These are phyloP conservation scores for Rhineura floridana DNA, from an alignment of 2,113 vertebrate genomes.

Conservation along the genomic window DNA sequence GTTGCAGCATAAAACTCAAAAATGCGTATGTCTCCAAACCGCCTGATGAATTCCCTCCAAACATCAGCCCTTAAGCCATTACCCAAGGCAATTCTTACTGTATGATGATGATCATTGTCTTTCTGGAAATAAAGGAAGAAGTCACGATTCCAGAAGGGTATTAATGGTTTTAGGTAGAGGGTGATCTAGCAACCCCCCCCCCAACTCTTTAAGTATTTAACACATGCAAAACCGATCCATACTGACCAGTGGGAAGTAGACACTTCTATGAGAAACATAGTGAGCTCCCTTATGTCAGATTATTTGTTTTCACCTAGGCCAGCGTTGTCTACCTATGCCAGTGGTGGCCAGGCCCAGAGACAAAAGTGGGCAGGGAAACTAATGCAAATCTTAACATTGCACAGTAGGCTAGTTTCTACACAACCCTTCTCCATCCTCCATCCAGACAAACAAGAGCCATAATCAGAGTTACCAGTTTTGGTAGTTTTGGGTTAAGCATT, in stretches of 20 bases:
- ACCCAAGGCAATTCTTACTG: constrained; percentile 83
- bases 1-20: constrained; percentile 89
- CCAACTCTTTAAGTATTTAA: background rate
- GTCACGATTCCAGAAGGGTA: background rate
- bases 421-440: no score
- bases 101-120: constrained; percentile 82
- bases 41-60: constrained; percentile 85
- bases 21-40: constrained; percentile 83
- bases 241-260: no score
- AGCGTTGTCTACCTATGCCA: background rate
- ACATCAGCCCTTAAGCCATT: constrained; percentile 86
- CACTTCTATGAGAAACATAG: background rate
- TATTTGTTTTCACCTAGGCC: no score
- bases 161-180: background rate
- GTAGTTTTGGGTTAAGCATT: no score
- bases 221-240: background rate
- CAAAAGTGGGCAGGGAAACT: background rate
- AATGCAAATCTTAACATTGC: no score
- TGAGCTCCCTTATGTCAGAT: no score
- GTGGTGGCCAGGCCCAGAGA: no score
- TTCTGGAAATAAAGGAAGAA: constrained; percentile 68
- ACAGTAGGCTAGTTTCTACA: no score
- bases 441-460: no score
- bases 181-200: no score
- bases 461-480: no score